Evolutionary conservation across 2,888 invertebrate genomes (phyloP).

Genomic region (Philereme vetulata): DNA sequence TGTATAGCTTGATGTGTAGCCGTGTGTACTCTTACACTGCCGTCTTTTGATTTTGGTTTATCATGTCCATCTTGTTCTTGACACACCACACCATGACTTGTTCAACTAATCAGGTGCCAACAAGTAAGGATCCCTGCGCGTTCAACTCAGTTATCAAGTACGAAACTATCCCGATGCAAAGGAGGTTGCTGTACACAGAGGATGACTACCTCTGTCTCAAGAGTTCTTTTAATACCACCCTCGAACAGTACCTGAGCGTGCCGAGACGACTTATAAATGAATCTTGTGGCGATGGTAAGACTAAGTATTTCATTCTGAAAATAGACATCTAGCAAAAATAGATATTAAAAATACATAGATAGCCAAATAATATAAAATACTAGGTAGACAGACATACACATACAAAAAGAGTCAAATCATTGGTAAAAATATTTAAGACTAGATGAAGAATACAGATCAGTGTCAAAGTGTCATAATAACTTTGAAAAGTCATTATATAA

Average conservation of each 20-base stretch:
- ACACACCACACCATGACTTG: too few species aligned
- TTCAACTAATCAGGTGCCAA: slow-evolving; percentile 46
- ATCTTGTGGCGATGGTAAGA: slow-evolving; percentile 66
- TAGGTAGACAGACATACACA: too few species aligned
- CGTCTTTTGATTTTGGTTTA: too few species aligned
- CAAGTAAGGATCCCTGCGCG: slow-evolving; percentile 64
- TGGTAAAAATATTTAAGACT: too few species aligned
- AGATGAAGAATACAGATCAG: too few species aligned
- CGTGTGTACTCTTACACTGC: too few species aligned
- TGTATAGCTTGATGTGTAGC: too few species aligned
- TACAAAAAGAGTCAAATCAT: too few species aligned
- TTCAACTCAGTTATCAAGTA: slow-evolving; percentile 75
- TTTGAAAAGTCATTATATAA: too few species aligned
- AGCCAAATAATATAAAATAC: neutral
- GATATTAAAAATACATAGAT: neutral
- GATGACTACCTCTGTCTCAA: slow-evolving; percentile 71
- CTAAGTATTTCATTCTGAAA: neutral
- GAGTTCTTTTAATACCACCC: slow-evolving; percentile 60
- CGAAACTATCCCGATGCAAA: slow-evolving; percentile 61
- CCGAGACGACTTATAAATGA: slow-evolving; percentile 60
- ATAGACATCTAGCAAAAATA: neutral
- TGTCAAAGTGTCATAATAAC: too few species aligned
- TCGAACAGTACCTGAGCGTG: slow-evolving; percentile 72
- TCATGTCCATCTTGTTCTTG: too few species aligned
- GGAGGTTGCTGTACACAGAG: slow-evolving; percentile 60